Evolutionary conservation across 2,113 vertebrate genomes (phyloP), one percentile per base, ranked within the genome.

Genomic region (Smithornis capensis): DNA sequence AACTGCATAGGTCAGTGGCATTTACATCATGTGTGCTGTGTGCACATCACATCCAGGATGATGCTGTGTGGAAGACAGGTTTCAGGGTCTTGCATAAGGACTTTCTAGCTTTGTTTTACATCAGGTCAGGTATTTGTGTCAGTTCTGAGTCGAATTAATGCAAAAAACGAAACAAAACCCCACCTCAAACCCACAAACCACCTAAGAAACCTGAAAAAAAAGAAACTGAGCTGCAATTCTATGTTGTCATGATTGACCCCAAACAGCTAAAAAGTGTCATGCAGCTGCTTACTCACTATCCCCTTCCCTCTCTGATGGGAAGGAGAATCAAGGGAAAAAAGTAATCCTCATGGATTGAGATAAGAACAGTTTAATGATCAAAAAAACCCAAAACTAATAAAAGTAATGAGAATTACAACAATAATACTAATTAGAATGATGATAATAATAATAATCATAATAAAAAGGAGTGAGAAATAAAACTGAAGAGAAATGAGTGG

Each of bases 41-140:
- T 12, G 3, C 47, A 9, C 29, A 4, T 60, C 65, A 19, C 0
- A 0, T 60, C 52, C 1, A 2, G 35, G 65, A 49, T 82, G 84
- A 27, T 1, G 5, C 37, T 33, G 9, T 9, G 19, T 3, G 0
- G 21, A 49, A 42, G n/a, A 14, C 70, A 59, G 15, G 12, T 83
- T 78, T 96, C 18, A 28, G 23, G 37, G 29, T 65, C 59, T 45
- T 74, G 28, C 47, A 7, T 47, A 10, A 70, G 28, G 53, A 40
- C 76, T 74, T 65, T 6, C 14, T 45, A 47, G 71, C 59, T 70
- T 86, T 83, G 6, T 80, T 92, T 80, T 68, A 27, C 18, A 28
- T 76, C 22, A 60, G 37, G 22, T 65, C n/a, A 56, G 44, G 29
- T 76, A 49, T 29, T 73, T 80, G 24, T 59, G 8, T 33, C 50